These are phyloP conservation scores for Cheilosia impressa DNA, from an alignment of 2,888 invertebrate species.

Conservation along the genomic window DNA sequence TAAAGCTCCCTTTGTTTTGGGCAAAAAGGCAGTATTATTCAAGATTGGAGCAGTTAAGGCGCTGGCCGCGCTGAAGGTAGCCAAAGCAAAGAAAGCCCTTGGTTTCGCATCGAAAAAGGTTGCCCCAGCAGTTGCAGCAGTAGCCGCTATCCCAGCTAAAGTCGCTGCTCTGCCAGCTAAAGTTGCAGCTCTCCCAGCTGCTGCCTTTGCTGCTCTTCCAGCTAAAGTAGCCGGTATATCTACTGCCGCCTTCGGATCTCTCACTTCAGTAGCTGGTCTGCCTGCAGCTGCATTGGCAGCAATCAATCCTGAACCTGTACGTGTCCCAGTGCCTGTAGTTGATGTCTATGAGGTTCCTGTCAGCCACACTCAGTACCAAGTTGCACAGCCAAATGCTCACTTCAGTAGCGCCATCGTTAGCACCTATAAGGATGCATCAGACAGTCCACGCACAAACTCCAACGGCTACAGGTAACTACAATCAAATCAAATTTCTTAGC, in stretches of 20 bases:
- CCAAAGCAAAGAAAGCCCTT: constrained; percentile 38
- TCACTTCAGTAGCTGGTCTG: neutral
- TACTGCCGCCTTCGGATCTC: neutral
- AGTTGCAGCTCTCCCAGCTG: neutral
- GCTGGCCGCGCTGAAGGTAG: constrained; percentile 39
- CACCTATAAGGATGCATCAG: constrained; percentile 17
- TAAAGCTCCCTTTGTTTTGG: constrained; percentile 48
- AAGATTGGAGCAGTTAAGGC: constrained; percentile 53
- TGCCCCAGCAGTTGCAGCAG: constrained; percentile 22
- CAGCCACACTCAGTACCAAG: constrained; percentile 21
- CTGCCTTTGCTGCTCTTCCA: neutral
- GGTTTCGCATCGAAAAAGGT: constrained; percentile 39
- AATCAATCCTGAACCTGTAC: neutral
- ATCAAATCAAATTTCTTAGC: too few relatives aligned
- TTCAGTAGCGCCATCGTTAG: constrained; percentile 15
- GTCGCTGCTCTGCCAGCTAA: neutral
- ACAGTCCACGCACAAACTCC: constrained; percentile 17
- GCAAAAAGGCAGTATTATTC: constrained; percentile 37
- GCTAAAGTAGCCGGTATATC: neutral
- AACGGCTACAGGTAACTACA: constrained; percentile 32
- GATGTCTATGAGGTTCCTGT: constrained; percentile 23
- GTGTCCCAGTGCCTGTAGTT: constrained; percentile 6
- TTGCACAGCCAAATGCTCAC: constrained; percentile 25
- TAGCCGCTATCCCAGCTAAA: constrained; percentile 19
- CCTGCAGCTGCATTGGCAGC: constrained; percentile 11